Evolutionary conservation across 2,888 invertebrate species (phyloP).

Genomic region (Stenodera caucasica): DNA sequence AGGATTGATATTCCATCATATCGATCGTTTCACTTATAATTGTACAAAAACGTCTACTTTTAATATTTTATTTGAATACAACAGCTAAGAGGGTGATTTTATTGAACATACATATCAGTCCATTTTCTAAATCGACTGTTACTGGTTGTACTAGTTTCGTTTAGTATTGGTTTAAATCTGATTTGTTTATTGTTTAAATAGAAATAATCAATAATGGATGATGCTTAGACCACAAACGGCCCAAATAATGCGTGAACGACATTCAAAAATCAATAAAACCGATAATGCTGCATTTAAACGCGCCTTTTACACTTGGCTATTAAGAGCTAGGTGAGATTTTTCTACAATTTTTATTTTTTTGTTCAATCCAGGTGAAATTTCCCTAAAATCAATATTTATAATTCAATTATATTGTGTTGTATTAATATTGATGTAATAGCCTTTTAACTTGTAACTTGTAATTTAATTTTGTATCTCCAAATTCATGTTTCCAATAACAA

Average conservation of each 20-base stretch:
- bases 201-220: background rate
- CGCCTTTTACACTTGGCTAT: constrained; percentile 43
- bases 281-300: constrained; percentile 32
- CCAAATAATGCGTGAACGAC: constrained; percentile 22
- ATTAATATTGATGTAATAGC: background rate
- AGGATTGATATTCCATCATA: background rate
- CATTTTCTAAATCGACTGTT: background rate
- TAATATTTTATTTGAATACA: background rate
- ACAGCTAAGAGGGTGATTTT: background rate
- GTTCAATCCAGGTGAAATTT: background rate
- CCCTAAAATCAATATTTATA: background rate
- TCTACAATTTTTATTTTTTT: background rate
- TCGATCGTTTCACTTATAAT: background rate
- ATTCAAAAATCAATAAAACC: constrained; percentile 21
- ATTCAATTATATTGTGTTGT: background rate
- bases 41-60: background rate
- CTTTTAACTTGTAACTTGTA: background rate
- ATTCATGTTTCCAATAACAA: background rate
- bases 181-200: background rate
- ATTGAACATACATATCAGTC: constrained; percentile 14
- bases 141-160: constrained; percentile 3
- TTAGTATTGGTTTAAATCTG: constrained; percentile 4
- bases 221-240: constrained; percentile 10
- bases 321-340: constrained; percentile 38
- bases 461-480: background rate